Conservation (phyloP, 64 coral and sea anemone species). For the Dendrophyllia cribrosa region DNA sequence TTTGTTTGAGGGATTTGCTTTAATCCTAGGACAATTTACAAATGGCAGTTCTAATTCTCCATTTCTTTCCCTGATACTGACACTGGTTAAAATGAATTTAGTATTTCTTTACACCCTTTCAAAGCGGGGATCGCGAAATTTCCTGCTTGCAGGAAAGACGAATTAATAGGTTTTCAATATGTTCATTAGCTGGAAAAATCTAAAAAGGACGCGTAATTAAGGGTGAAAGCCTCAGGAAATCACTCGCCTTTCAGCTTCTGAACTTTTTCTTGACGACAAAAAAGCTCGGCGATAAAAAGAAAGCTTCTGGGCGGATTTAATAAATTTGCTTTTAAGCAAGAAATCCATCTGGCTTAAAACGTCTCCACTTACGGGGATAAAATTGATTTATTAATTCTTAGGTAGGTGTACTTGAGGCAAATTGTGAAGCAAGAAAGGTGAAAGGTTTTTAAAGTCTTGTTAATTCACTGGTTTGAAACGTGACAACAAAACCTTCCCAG, state of each 20-base stretch:
- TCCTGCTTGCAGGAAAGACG: constrained; percentile 20
- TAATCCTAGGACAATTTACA: neutral
- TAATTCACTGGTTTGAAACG: neutral
- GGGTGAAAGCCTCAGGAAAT: constrained; percentile 48
- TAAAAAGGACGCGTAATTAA: constrained; percentile 35
- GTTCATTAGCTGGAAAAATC: constrained; percentile 36
- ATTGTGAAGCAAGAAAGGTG: neutral
- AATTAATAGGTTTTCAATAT: constrained; percentile 12
- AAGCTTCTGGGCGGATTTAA: constrained; percentile 32
- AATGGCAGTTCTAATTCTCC: neutral
- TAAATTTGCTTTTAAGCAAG: constrained; percentile 52
- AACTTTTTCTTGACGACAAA: constrained; percentile 35
- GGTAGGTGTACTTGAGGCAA: neutral
- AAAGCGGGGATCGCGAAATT: neutral
- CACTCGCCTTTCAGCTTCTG: constrained; percentile 56
- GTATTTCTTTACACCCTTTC: constrained; percentile 35
- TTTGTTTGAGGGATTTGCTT: constrained; percentile 11
- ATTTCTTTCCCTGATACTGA: neutral
- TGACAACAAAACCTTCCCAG: neutral
- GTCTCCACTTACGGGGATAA: neutral
- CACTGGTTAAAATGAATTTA: neutral
- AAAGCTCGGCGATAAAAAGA: constrained; percentile 12
- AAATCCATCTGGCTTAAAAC: constrained; percentile 34
- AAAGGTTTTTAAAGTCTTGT: neutral
- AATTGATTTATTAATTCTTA: neutral